phyloP scores from a whole-genome alignment of 1,140 invertebrate genomes.

The Protaetia brevitarsis region DNA sequence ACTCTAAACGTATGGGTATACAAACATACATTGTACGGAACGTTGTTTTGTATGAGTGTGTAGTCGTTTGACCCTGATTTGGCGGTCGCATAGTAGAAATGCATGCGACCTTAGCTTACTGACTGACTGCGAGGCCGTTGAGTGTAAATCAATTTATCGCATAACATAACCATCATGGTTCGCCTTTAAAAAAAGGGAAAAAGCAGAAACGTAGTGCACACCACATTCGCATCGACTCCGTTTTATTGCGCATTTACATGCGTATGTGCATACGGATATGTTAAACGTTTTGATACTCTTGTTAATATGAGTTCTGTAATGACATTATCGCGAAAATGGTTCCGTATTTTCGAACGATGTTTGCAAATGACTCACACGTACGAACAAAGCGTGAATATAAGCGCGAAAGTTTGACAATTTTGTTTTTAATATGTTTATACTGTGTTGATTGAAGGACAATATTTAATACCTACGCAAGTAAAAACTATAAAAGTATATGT shows the following conservation, averaged over 20 bases:
- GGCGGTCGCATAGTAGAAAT: constrained; percentile 13
- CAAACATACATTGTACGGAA: no score
- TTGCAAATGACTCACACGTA: neutral
- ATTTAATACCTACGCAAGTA: no score
- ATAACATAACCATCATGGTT: constrained; percentile 9
- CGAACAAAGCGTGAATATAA: neutral
- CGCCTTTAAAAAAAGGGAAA: neutral
- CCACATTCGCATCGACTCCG: neutral
- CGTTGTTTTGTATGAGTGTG: neutral
- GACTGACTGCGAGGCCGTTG: constrained; percentile 4
- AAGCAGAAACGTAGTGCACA: no score
- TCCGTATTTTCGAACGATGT: neutral
- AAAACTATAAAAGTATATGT: no score
- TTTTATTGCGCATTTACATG: constrained; percentile 1
- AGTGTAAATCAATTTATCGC: constrained; percentile 18
- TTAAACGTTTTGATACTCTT: neutral
- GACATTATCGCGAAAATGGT: neutral
- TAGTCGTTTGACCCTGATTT: constrained; percentile 14
- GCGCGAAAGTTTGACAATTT: no score
- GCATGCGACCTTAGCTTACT: constrained; percentile 17
- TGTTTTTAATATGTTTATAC: no score
- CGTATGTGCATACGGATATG: neutral
- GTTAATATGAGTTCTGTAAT: neutral
- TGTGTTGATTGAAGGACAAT: no score
- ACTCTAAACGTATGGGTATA: neutral